Evolutionary conservation across 2,888 invertebrate genomes (phyloP).

Genomic region (Leucoma salicis): DNA sequence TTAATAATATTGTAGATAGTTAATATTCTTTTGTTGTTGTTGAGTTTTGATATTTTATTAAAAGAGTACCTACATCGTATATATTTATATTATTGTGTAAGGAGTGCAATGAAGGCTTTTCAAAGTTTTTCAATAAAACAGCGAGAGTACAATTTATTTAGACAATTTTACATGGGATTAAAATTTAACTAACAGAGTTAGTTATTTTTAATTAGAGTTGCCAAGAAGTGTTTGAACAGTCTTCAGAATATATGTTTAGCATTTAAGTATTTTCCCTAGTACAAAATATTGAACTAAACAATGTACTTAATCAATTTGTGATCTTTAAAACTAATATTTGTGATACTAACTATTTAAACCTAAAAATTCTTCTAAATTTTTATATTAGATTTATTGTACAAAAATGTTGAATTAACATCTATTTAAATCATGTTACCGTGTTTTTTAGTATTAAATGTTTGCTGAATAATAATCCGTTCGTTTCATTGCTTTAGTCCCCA

Average conservation of each 20-base stretch:
- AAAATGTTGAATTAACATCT: conserved; percentile 23
- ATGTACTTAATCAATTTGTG: conserved; percentile 33
- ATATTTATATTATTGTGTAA: neutral
- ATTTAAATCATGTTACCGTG: conserved; percentile 38
- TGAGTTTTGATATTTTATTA: conserved; percentile 3
- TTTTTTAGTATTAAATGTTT: conserved; percentile 57
- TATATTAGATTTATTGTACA: conserved; percentile 20
- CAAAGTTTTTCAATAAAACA: conserved; percentile 4
- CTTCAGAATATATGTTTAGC: conserved; percentile 26
- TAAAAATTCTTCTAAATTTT: conserved; percentile 16
- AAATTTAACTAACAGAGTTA: neutral
- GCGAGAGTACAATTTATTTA: neutral
- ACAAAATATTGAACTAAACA: conserved; percentile 23
- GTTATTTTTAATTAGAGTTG: neutral
- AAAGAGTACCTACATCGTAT: neutral
- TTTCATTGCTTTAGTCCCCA: conserved; percentile 79
- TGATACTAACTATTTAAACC: conserved; percentile 33
- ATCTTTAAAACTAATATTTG: conserved; percentile 31
- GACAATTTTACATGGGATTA: neutral
- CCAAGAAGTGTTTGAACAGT: conserved; percentile 29
- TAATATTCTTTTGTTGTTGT: conserved; percentile 16
- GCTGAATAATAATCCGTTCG: conserved; percentile 48
- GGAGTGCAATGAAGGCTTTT: conserved; percentile 25
- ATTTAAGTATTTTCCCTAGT: conserved; percentile 22
- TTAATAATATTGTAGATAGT: neutral